These are phyloP conservation scores for Norana najaformis DNA, from an alignment of 2,888 invertebrate genomes.

Conservation along the genomic window DNA sequence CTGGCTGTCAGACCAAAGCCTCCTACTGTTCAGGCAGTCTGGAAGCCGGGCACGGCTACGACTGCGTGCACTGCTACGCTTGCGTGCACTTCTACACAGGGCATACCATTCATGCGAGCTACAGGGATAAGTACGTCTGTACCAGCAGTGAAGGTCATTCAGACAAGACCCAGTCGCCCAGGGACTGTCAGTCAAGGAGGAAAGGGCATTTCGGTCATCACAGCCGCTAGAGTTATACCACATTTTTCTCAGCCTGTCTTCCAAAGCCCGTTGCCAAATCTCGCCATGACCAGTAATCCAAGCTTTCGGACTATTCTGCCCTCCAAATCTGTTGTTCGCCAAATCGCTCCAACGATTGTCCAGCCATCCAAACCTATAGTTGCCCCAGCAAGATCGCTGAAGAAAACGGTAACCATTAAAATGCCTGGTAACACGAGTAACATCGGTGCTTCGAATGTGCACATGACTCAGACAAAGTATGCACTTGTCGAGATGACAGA, in stretches of 20 bases:
- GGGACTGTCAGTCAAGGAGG: neutral
- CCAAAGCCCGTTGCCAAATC: neutral
- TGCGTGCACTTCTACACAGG: neutral
- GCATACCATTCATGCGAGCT: neutral
- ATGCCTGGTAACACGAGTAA: neutral
- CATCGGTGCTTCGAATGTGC: neutral
- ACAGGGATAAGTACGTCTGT: neutral
- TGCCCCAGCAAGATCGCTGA: neutral
- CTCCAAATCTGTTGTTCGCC: neutral
- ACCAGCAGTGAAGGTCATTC: neutral
- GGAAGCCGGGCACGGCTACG: neutral
- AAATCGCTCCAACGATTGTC: neutral
- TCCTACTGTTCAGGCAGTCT: neutral
- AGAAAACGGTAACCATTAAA: neutral
- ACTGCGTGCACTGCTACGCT: neutral
- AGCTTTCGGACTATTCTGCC: neutral
- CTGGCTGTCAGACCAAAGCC: neutral
- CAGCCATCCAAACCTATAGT: neutral
- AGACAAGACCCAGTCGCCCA: neutral
- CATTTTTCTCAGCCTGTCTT: neutral
- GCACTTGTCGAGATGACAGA: conserved; percentile 1
- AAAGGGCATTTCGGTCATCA: neutral
- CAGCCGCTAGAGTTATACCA: neutral
- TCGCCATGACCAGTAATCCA: neutral
- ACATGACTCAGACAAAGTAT: neutral